Percentiles rank a stretch among this genome's conserved stretches.
phyloP scores from a whole-genome alignment of 2,113 vertebrate species.

The Fulica atra region DNA sequence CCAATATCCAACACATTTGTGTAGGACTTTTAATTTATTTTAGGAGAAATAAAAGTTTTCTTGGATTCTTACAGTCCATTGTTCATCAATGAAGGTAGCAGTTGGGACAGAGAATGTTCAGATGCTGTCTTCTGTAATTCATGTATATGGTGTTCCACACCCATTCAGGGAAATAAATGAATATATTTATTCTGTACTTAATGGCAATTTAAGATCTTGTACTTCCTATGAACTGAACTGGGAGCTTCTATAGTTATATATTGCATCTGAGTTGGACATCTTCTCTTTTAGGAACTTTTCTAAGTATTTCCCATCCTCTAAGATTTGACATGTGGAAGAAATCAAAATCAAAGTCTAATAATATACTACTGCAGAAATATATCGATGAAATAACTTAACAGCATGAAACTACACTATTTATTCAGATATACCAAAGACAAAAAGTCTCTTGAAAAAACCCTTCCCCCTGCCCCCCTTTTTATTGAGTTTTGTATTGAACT shows the following conservation, averaged over 20 bases:
- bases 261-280: not conserved
- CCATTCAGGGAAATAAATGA: not conserved
- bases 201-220: not conserved
- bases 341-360: not conserved
- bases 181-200: not conserved
- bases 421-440: not conserved
- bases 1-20: fast-evolving
- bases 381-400: not conserved
- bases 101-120: not conserved
- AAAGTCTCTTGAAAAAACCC: not conserved
- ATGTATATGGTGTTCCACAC: not conserved
- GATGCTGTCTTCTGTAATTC: not conserved
- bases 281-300: not conserved
- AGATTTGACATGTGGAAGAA: not conserved
- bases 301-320: not conserved
- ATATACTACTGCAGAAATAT: not conserved
- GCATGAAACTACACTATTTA: not conserved
- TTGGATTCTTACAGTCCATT: not conserved
- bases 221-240: not conserved
- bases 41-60: not conserved
- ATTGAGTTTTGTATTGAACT: not conserved
- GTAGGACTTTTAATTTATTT: not conserved
- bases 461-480: not conserved
- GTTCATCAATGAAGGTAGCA: not conserved
- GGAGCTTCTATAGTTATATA: not conserved